Conservation (phyloP, 1,140 invertebrate genomes). For the Apis florea region DNA sequence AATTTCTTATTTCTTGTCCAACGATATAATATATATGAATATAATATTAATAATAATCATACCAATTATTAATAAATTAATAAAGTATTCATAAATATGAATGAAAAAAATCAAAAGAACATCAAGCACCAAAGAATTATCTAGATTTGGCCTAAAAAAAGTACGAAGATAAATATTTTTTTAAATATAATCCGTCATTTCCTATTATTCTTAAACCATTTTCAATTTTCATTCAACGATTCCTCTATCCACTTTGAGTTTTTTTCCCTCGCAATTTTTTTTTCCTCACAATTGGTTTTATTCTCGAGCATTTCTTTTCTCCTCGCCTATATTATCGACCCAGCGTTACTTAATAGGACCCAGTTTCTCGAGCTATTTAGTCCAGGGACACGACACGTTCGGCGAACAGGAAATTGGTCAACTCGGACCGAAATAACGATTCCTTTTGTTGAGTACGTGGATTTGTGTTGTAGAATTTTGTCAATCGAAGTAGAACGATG, state of each 20-base stretch:
- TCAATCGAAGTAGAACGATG: conserved; percentile 4
- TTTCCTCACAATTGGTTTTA: not conserved
- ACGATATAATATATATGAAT: too few species aligned
- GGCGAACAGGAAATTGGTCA: conserved; percentile 38
- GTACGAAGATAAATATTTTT: not conserved
- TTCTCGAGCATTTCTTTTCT: conserved; percentile 5
- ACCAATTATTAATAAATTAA: too few species aligned
- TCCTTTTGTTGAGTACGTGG: not conserved
- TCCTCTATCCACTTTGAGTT: too few species aligned
- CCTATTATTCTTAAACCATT: not conserved
- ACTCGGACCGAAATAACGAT: conserved; percentile 32
- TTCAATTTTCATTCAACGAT: not conserved
- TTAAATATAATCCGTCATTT: not conserved
- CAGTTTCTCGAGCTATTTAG: conserved; percentile 44
- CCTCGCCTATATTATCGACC: conserved; percentile 1
- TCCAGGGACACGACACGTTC: conserved; percentile 27
- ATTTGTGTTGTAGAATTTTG: conserved; percentile 19
- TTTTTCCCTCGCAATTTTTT: not conserved
- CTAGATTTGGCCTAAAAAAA: too few species aligned
- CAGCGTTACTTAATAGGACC: conserved; percentile 20
- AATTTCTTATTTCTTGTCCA: too few species aligned
- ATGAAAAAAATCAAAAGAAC: too few species aligned
- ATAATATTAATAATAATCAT: too few species aligned
- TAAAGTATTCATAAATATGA: too few species aligned
- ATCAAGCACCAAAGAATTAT: too few species aligned